Evolutionary conservation across 1,140 invertebrate species (phyloP).

Genomic region (Drosophila paulistorum): DNA sequence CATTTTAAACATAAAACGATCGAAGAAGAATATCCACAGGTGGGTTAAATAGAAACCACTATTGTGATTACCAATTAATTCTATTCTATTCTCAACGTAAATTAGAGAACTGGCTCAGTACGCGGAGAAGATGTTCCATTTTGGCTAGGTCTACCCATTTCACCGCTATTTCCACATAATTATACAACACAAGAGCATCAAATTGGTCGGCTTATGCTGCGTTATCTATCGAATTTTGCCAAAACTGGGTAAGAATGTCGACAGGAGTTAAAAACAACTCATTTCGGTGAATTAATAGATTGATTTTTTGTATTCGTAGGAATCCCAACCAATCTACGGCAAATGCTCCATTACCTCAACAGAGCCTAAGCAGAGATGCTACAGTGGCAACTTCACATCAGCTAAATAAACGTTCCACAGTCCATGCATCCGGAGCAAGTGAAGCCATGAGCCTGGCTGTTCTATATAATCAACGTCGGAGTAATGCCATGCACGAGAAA

Average conservation of each 20-base stretch:
- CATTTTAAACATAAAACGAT: slow-evolving; percentile 93
- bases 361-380: slow-evolving; percentile 12
- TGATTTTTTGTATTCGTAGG: slow-evolving; percentile 27
- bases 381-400: slow-evolving; percentile 28
- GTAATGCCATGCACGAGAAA: slow-evolving; percentile 73
- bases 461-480: slow-evolving; percentile 75
- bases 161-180: slow-evolving; percentile 87
- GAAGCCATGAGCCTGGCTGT: slow-evolving; percentile 70
- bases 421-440: slow-evolving; percentile 19
- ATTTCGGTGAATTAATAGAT: too few species aligned
- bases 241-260: slow-evolving; percentile 87
- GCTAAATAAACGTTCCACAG: slow-evolving; percentile 51
- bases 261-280: too few species aligned
- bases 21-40: slow-evolving; percentile 90
- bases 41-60: slow-evolving; percentile 66
- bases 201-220: slow-evolving; percentile 89
- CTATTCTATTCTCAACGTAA: slow-evolving; percentile 3
- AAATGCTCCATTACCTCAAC: slow-evolving; percentile 18
- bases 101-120: slow-evolving; percentile 89
- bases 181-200: slow-evolving; percentile 89
- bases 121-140: slow-evolving; percentile 98
- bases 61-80: neutral
- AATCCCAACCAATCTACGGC: slow-evolving; percentile 72
- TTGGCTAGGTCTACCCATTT: slow-evolving; percentile 94
- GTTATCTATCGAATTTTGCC: slow-evolving; percentile 93